These are phyloP conservation scores for Drosophila hydei DNA, from an alignment of 1,140 invertebrate genomes.

Conservation along the genomic window DNA sequence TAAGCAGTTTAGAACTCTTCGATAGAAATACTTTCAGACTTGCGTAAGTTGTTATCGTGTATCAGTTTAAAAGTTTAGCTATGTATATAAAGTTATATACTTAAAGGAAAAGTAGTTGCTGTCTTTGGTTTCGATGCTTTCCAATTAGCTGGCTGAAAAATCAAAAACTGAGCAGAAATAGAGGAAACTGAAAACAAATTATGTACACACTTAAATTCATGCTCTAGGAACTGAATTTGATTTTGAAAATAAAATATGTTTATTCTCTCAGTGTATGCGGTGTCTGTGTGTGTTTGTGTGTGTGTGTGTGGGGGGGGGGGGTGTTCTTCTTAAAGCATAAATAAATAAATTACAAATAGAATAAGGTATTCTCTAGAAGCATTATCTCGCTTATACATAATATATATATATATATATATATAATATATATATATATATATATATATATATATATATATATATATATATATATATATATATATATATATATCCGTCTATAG, in stretches of 20 bases:
- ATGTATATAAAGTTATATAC: background rate
- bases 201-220: constrained; percentile 12
- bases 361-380: constrained; percentile 27
- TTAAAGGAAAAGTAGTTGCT: constrained; percentile 1
- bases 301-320: background rate
- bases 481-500: constrained; percentile 21
- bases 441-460: constrained; percentile 27
- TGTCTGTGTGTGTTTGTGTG: constrained; percentile 21
- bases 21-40: constrained; percentile 80
- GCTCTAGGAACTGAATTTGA: background rate
- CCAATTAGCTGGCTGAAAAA: background rate
- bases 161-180: constrained; percentile 3
- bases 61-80: background rate
- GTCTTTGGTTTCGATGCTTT: constrained; percentile 6
- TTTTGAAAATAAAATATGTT: constrained; percentile 41
- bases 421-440: constrained; percentile 6
- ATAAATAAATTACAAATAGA: constrained; percentile 59
- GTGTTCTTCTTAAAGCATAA: constrained; percentile 32
- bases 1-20: constrained; percentile 77
- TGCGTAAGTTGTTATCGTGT: constrained; percentile 53
- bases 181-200: background rate
- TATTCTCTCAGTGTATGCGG: constrained; percentile 31
- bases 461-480: constrained; percentile 36
- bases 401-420: background rate
- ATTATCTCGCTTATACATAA: background rate